Evolutionary conservation across 2,113 vertebrate genomes (phyloP), one percentile per base, ranked within the genome.

Genomic region (Actinemys pallida): DNA sequence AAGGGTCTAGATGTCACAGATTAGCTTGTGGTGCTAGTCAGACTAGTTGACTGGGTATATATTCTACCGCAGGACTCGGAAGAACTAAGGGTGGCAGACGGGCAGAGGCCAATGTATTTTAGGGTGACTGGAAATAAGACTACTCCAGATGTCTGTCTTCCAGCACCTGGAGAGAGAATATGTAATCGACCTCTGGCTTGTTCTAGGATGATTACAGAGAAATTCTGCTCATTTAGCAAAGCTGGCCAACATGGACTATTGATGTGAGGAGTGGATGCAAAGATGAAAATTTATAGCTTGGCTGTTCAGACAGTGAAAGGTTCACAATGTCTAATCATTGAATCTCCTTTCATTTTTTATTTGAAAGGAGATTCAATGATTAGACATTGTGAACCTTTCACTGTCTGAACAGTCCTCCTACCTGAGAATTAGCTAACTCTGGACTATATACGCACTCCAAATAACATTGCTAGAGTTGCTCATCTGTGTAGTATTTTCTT

Each of bases 271-370:
- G 29, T 62, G 57, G 52, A 62, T 62, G n/a, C n/a, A 39, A 62
- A 62, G 57, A 62, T 62, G 57, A 27, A 59, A 59, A 39, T 72
- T 10, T 72, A 17, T 39, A 72, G 16, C 31, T 83, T 78, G 83
- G 39, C 6, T 86, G 31, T 47, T 76, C 56, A 83, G 49, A 27
- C 78, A 78, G 7, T 0, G 0, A 54, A 54, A 94, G 10, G 7
- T 25, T 85, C 80, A 39, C 53, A 11, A 52, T 47, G 86, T 45
- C 20, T 27, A 42, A 80, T 53, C n/a, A 1, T 49, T 72, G 76
- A 42, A 2, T 86, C 75, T 69, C n/a, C 52, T 53, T 57, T 80
- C 0, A 45, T 45, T 45, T 45, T 45, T 45, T 45, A 45, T 45
- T 45, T 45, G 0, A 80, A 56, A 50, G 49, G 35, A 65, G 75